Percentiles rank a stretch among this genome's conserved stretches.
phyloP scores from a whole-genome alignment of 2,888 invertebrate genomes.

The Elysia crispata region DNA sequence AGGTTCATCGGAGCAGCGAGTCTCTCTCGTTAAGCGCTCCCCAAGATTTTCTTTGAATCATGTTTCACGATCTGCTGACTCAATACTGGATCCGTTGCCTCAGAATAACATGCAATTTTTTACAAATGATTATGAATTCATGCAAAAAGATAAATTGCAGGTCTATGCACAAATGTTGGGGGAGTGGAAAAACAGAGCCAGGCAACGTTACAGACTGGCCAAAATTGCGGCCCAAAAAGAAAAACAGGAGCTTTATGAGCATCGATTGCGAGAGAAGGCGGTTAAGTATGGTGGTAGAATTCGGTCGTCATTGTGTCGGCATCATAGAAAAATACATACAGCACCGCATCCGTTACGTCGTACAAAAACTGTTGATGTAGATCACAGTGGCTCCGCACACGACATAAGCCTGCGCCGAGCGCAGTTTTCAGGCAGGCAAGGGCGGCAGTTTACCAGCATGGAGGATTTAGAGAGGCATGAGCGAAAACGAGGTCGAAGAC shows the following conservation, averaged over 20 bases:
- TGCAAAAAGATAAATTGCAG: neutral
- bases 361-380: neutral
- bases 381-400: too few species aligned
- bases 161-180: neutral
- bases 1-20: neutral
- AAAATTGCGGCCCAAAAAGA: neutral
- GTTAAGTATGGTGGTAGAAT: neutral
- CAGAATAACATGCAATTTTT: neutral
- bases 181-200: conserved; percentile 16
- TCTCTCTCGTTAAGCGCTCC: too few species aligned
- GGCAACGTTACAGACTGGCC: neutral
- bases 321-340: neutral
- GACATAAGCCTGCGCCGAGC: neutral
- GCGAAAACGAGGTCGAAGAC: neutral
- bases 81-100: neutral
- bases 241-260: neutral
- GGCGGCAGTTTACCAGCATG: neutral
- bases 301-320: neutral
- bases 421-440: neutral
- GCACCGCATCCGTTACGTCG: neutral
- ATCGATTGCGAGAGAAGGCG: neutral
- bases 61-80: neutral
- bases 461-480: neutral
- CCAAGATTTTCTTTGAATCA: neutral
- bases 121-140: neutral